These are phyloP conservation scores for Thera obeliscata DNA, from an alignment of 2,888 invertebrate genomes.

Conservation along the genomic window DNA sequence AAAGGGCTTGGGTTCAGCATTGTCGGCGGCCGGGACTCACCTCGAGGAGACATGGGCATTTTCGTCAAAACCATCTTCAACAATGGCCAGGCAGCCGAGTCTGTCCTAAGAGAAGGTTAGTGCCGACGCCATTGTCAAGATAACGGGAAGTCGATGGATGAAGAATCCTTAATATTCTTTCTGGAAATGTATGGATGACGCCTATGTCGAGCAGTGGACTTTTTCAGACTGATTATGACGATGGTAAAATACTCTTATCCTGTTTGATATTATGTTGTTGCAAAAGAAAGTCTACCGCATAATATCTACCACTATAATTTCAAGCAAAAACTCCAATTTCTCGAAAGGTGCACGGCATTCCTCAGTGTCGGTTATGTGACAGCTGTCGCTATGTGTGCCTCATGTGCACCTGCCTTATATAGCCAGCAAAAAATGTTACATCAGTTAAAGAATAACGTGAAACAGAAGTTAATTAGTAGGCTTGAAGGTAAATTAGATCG, in stretches of 20 bases:
- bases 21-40: slow-evolving; percentile 94
- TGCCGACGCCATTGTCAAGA: background rate
- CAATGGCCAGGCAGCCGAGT: slow-evolving; percentile 93
- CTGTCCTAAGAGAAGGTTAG: slow-evolving; percentile 92
- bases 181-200: too few species aligned
- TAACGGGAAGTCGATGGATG: too few species aligned
- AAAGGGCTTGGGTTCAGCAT: slow-evolving; percentile 95
- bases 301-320: slow-evolving; percentile 3
- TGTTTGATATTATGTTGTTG: background rate
- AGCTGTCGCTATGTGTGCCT: slow-evolving; percentile 54
- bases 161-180: too few species aligned
- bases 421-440: slow-evolving; percentile 30
- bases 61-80: slow-evolving; percentile 94
- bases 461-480: slow-evolving; percentile 30
- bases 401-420: slow-evolving; percentile 56
- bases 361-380: slow-evolving; percentile 55
- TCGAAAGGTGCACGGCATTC: slow-evolving; percentile 55
- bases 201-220: too few species aligned
- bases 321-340: slow-evolving; percentile 17
- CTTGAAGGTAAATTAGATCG: slow-evolving; percentile 44
- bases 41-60: slow-evolving; percentile 93
- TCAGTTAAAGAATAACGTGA: slow-evolving; percentile 29
- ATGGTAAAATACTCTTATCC: background rate
- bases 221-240: too few species aligned
- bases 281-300: background rate